Evolutionary conservation across 2,797 vertebrate species (phyloP).

Genomic region (Myotis findleyi): DNA sequence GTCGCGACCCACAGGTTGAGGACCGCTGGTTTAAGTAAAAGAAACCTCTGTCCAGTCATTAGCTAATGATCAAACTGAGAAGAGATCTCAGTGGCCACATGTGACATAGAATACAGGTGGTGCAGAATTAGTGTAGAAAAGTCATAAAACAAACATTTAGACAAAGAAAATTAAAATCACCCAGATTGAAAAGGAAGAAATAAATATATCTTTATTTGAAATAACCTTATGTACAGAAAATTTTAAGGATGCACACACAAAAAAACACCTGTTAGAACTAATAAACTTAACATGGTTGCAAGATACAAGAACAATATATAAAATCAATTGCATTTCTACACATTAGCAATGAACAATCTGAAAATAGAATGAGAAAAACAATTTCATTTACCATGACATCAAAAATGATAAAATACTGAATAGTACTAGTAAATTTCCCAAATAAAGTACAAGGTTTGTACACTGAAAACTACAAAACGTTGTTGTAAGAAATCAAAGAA

Average conservation of each 20-base stretch:
- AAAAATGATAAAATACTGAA: neutral
- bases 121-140: neutral
- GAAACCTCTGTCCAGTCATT: neutral
- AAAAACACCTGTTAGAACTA: neutral
- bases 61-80: neutral
- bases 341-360: neutral
- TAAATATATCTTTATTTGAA: neutral
- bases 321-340: neutral
- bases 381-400: neutral
- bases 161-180: neutral
- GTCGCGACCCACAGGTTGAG: too few relatives aligned
- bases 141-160: neutral
- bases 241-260: neutral
- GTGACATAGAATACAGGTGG: neutral
- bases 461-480: neutral
- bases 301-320: neutral
- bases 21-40: neutral
- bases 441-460: neutral
- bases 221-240: neutral
- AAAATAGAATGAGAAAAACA: neutral
- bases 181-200: neutral
- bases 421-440: neutral
- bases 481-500: conserved; percentile 6
- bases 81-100: neutral
- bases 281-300: neutral